Conservation (phyloP, 2,113 vertebrate genomes). For the Ginglymostoma cirratum region DNA sequence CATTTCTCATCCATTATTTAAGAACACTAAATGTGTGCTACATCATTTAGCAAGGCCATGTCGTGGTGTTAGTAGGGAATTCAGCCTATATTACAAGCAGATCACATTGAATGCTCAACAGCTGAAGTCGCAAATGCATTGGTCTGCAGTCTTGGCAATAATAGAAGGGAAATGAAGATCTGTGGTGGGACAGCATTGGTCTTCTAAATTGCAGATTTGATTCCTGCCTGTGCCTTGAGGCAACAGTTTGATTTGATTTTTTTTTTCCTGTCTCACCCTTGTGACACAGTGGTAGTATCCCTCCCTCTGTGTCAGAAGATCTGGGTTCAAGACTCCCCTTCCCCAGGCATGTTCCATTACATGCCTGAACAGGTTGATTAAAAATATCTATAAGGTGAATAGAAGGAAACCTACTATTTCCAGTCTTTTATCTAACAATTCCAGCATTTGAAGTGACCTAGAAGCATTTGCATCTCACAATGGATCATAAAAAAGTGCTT, state of each 20-base stretch:
- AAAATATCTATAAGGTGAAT: not conserved
- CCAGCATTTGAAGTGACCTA: not conserved
- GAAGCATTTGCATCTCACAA: not conserved
- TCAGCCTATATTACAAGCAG: not conserved
- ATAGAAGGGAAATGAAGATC: not conserved
- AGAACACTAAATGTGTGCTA: not conserved
- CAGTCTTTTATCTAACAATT: not conserved
- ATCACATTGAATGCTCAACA: no score
- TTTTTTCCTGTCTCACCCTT: no score
- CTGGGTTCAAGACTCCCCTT: no score
- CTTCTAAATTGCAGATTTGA: no score
- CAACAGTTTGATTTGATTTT: no score
- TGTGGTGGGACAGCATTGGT: no score
- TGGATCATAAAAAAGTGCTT: not conserved
- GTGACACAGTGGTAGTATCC: no score
- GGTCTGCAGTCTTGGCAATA: not conserved
- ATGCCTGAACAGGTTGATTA: no score
- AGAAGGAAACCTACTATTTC: not conserved
- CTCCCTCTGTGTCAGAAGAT: no score
- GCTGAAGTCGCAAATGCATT: not conserved
- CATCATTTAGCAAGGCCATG: not conserved
- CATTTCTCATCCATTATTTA: not conserved
- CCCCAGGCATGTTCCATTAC: no score
- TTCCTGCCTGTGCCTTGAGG: no score
- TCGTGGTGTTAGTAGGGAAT: not conserved